Evolutionary conservation across 37 sponge, comb jelly and placozoan species (phyloP), one percentile per base, ranked within the genome.

Genomic region (Beroe ovata): DNA sequence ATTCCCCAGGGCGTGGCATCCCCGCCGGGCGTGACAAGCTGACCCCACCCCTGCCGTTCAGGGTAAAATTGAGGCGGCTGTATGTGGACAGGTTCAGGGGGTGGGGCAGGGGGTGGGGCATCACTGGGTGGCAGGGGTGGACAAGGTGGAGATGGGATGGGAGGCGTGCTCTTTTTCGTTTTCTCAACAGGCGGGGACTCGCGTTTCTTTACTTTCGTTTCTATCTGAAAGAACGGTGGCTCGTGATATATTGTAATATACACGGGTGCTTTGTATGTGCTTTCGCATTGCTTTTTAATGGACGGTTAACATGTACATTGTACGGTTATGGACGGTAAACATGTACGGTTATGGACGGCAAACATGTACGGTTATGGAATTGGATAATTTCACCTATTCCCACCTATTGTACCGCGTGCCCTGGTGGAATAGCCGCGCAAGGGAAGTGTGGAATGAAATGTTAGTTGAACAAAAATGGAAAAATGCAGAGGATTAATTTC

Each of bases 101-200:
- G 69, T 30, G 69, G 69, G 69, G 36, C 35, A 66, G 69, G 69
- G 2, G 69, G 69, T 6, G 18, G 1, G 35, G 69, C 69, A 32
- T 47, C 11, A 6, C 6, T 34, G 69, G 69, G 29, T 66, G 35
- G 33, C 18, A 14, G 54, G 69, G 69, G 69, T 34, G 69, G 69
- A 6, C 36, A 18, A 1, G 69, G 8, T 26, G 32, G 32, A 18
- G 69, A 34, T 2, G 69, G 36, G 16, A 8, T 14, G 35, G 69
- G 19, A 34, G 33, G 36, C 1, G 69, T 30, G 30, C 11, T 37
- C 16, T 66, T 30, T 37, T 25, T 25, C 6, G 69, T 66, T 16
- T 62, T 62, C n/a, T n/a, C n/a, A n/a, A n/a, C n/a, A n/a, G n/a
- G n/a, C 11, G 54, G 11, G 54, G 54, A 47, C 11, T 47, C 11